Evolutionary conservation across 2,888 invertebrate genomes (phyloP), one percentile per base, ranked within the genome.

Genomic region (Abscondita cerata): DNA sequence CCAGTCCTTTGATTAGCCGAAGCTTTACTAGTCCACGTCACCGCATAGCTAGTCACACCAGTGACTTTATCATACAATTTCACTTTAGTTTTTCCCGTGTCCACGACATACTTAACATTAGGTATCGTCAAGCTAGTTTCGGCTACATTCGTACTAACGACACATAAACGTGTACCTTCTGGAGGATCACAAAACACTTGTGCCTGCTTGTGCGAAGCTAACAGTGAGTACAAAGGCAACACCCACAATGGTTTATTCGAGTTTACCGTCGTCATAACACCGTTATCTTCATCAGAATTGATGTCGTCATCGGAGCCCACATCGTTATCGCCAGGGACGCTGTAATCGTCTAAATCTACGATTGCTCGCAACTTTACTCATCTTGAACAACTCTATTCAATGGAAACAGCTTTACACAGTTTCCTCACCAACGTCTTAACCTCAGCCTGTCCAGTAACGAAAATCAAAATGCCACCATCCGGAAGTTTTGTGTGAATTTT

Each of bases 51-150:
- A 38, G 94, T 95, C 0, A 98, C 94, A 6, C 73, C 73, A 0
- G 76, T 77, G 6, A 90, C 82, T 81, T 93, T 93, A 79, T 98
- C 97, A 79, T 95, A 98, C 9, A 96, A 83, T 64, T 94, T 90
- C 41, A 81, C 80, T 76, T 89, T 92, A 33, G 90, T 90, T 82
- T 94, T n/a, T 70, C 99, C 99, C 41, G 89, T 87, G 77, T 99
- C 99, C 0, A 99, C 89, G 0, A 99, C 97, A 78, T 98, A 99
- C 78, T 93, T 95, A 1, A 98, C 85, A 66, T 91, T 89, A 0
- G 98, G 98, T 76, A 99, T 98, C 0, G 99, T 99, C 1, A 99
- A 83, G 0, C 98, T 98, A 0, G 99, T 99, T 83, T 99, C 99
- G 0, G 99, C 98, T 0, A 99, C 95, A 76, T 99, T 99, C 0